A percentile compares a stretch with the other conserved stretches of the same genome.
Evolutionary conservation across 1,140 invertebrate genomes (phyloP).

Genomic region (Trialeurodes vaporariorum): DNA sequence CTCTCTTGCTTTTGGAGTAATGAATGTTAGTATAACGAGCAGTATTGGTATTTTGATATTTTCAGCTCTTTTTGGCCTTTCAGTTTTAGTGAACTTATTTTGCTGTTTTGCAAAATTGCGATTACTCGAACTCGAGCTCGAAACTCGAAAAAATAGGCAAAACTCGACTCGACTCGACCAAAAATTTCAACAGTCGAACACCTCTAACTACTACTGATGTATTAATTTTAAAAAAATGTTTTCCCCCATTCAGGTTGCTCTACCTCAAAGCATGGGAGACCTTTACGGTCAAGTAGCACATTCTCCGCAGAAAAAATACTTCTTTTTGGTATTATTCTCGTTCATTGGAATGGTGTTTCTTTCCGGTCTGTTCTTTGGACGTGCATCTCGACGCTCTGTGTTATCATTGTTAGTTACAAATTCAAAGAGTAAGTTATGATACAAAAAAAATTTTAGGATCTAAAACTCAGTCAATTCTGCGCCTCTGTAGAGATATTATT

Average conservation of each 20-base stretch:
- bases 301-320: constrained; percentile 67
- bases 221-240: constrained; percentile 9
- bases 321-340: constrained; percentile 54
- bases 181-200: constrained; percentile 14
- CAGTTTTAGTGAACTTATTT: too few species aligned
- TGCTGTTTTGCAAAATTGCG: too few species aligned
- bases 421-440: neutral
- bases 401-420: neutral
- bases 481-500: too few species aligned
- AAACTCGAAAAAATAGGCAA: too few species aligned
- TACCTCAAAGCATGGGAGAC: constrained; percentile 56
- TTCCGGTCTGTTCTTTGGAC: constrained; percentile 66
- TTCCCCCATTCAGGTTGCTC: constrained; percentile 34
- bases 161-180: too few species aligned
- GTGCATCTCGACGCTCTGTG: constrained; percentile 48
- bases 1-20: too few species aligned
- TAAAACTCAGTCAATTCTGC: neutral
- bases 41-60: constrained; percentile 11
- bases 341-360: constrained; percentile 67
- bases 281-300: constrained; percentile 50
- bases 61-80: too few species aligned
- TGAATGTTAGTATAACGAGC: too few species aligned
- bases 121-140: too few species aligned
- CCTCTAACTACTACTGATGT: constrained; percentile 4
- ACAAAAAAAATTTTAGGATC: neutral